Evolutionary conservation across 2,888 invertebrate genomes (phyloP).

Genomic region (Malthinus seriepunctatus): DNA sequence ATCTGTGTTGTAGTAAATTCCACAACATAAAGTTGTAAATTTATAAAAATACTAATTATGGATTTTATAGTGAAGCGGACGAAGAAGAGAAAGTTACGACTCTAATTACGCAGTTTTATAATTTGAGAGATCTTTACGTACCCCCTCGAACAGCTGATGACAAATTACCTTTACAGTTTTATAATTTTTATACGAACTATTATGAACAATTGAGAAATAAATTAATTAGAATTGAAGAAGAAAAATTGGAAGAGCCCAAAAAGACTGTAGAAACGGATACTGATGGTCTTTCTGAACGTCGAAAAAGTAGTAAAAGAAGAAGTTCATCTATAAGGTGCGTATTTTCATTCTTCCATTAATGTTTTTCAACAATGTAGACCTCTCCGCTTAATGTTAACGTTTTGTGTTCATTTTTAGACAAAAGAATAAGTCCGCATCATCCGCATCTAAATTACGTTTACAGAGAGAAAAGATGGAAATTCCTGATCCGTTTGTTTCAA

Average conservation of each 20-base stretch:
- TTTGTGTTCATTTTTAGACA: too few species aligned
- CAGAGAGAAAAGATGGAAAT: neutral
- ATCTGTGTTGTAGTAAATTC: too few species aligned
- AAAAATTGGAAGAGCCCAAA: neutral
- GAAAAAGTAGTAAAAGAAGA: conserved; percentile 1
- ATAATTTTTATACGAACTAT: conserved; percentile 46
- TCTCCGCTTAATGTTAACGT: too few species aligned
- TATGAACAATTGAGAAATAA: conserved; percentile 30
- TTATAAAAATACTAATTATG: too few species aligned
- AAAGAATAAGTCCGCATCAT: neutral
- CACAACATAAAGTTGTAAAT: too few species aligned
- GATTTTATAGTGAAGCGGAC: conserved; percentile 44
- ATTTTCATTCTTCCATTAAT: neutral
- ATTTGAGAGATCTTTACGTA: conserved; percentile 48
- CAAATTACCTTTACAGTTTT: conserved; percentile 42
- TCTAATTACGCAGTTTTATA: conserved; percentile 49
- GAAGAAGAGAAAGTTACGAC: conserved; percentile 48
- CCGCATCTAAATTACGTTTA: neutral
- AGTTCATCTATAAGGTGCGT: conserved; percentile 1
- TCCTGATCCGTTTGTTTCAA: conserved; percentile 9
- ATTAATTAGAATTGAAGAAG: conserved; percentile 9
- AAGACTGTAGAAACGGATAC: neutral
- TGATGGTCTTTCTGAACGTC: neutral
- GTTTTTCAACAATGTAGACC: too few species aligned
- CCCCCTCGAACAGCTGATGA: conserved; percentile 49